Evolutionary conservation across 2,888 invertebrate species (phyloP).

Genomic region (Azorinus chamasolen): DNA sequence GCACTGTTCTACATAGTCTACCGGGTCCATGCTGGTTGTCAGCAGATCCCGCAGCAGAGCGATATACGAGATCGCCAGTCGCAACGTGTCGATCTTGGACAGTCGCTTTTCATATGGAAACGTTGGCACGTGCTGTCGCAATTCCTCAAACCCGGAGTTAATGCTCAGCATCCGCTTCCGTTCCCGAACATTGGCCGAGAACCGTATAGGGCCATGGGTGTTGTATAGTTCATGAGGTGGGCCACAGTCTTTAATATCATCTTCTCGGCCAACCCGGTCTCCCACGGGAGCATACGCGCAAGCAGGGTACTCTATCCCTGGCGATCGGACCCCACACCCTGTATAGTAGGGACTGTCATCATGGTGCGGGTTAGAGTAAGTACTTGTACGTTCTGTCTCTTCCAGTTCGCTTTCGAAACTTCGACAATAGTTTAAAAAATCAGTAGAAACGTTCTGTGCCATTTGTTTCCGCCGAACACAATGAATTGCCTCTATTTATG

Average conservation of each 20-base stretch:
- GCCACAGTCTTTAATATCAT: conserved; percentile 20
- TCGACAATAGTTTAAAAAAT: conserved; percentile 69
- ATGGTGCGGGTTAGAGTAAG: not conserved
- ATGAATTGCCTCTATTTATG: no score
- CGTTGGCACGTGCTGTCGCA: conserved; percentile 98
- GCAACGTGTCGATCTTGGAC: conserved; percentile 99
- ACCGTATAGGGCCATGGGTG: conserved; percentile 89
- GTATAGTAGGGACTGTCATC: not conserved
- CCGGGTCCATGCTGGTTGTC: conserved; percentile 94
- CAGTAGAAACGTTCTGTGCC: conserved; percentile 52
- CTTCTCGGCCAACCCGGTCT: conserved; percentile 47
- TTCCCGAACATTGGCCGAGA: conserved; percentile 97
- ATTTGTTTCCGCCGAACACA: no score
- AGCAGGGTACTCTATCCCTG: conserved; percentile 39
- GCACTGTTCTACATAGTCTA: conserved; percentile 97
- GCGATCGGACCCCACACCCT: conserved; percentile 13
- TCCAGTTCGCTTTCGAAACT: conserved; percentile 69
- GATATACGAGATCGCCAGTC: conserved; percentile 98
- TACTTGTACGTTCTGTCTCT: conserved; percentile 38
- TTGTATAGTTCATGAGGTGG: conserved; percentile 31
- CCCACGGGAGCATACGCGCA: conserved; percentile 41
- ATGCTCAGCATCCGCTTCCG: conserved; percentile 99
- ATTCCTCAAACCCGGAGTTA: conserved; percentile 96
- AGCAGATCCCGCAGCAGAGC: conserved; percentile 91
- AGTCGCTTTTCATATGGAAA: conserved; percentile 99